These are phyloP conservation scores for Drosophila tripunctata DNA, from an alignment of 2,888 invertebrate species.

Conservation along the genomic window DNA sequence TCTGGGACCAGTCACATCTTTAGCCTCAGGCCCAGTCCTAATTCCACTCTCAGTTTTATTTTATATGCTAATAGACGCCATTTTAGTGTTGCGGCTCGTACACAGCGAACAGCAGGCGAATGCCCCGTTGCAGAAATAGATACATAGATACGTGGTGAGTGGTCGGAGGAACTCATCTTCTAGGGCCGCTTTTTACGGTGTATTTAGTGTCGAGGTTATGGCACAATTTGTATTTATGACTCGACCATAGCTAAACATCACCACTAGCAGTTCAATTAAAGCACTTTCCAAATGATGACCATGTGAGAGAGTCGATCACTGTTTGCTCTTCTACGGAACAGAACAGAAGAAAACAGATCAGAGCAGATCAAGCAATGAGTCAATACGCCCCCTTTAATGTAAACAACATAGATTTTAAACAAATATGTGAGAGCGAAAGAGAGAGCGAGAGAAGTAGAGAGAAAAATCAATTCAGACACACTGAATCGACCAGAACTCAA, in stretches of 20 bases:
- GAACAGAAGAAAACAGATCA: conserved; percentile 8
- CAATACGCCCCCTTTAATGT: conserved; percentile 43
- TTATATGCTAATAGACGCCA: conserved; percentile 60
- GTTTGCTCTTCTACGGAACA: neutral
- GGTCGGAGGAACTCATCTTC: conserved; percentile 13
- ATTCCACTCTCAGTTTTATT: conserved; percentile 1
- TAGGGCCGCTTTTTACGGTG: conserved; percentile 59
- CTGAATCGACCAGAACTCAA: conserved; percentile 26
- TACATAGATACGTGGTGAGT: no score
- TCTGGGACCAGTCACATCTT: no score
- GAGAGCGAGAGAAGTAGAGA: neutral
- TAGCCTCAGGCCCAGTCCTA: conserved; percentile 1
- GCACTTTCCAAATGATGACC: conserved; percentile 54
- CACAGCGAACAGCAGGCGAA: conserved; percentile 22
- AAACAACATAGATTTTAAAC: neutral
- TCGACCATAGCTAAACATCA: conserved; percentile 12
- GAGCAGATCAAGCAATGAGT: conserved; percentile 40
- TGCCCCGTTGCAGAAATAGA: conserved; percentile 31
- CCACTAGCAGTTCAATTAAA: conserved; percentile 69
- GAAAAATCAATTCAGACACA: neutral
- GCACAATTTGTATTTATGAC: conserved; percentile 77
- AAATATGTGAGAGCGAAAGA: neutral
- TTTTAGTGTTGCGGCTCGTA: conserved; percentile 42
- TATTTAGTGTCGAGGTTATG: conserved; percentile 73
- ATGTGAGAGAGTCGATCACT: conserved; percentile 44